phyloP scores from a whole-genome alignment of 2,113 vertebrate genomes.

The Chionis minor region DNA sequence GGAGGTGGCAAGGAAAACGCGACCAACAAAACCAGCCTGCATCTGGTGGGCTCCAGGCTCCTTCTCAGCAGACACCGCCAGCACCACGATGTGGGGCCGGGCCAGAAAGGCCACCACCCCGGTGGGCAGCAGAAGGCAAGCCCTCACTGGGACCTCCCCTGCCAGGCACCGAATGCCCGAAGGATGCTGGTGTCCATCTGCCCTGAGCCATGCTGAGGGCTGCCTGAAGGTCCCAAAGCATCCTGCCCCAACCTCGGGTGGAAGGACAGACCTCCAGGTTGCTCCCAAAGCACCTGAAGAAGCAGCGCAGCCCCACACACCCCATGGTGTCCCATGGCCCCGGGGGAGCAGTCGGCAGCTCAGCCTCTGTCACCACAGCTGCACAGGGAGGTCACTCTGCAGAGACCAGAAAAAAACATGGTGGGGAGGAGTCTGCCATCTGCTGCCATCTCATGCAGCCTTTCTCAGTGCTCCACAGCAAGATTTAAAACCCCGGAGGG shows the following conservation, averaged over 20 bases:
- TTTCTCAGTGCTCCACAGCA: not conserved
- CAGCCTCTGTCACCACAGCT: not conserved
- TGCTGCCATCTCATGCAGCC: not conserved
- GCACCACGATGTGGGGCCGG: rapidly evolving
- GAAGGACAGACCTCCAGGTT: not conserved
- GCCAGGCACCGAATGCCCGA: rapidly evolving
- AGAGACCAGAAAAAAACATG: not conserved
- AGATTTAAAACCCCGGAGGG: not conserved
- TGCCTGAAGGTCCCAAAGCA: rapidly evolving
- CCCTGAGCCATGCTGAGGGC: not conserved
- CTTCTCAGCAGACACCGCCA: not conserved
- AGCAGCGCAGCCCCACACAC: not conserved
- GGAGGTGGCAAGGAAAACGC: not conserved
- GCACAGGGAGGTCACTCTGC: rapidly evolving
- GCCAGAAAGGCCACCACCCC: not conserved
- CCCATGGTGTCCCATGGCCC: not conserved
- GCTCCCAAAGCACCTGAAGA: not conserved
- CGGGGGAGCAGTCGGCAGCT: rapidly evolving
- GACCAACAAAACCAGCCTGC: not conserved
- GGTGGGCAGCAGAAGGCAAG: not conserved
- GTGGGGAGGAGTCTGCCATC: not conserved
- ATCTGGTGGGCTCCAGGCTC: not conserved
- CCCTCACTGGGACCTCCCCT: not conserved
- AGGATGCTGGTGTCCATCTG: rapidly evolving
- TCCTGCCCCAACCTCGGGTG: not conserved